Percentiles rank a stretch among this genome's conserved stretches.
These are phyloP conservation scores for Anoplius nigerrimus DNA, from an alignment of 2,888 invertebrate genomes.

Conservation along the genomic window DNA sequence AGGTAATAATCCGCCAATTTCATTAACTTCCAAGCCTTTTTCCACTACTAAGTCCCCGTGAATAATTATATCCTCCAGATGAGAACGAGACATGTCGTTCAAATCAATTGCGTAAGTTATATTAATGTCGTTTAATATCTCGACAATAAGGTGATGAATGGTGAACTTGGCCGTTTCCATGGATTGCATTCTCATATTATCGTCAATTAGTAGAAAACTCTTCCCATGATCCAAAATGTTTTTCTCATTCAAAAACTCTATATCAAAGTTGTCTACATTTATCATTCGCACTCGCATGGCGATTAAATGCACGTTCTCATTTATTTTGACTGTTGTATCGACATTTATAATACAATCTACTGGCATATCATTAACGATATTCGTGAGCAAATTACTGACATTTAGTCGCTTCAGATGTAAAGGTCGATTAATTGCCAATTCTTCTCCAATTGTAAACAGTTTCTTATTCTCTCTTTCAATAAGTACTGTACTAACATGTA, in stretches of 20 bases:
- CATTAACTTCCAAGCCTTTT: slow-evolving; percentile 34
- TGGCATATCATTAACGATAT: slow-evolving; percentile 59
- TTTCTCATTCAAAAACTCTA: slow-evolving; percentile 36
- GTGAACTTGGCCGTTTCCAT: slow-evolving; percentile 29
- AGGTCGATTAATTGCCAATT: slow-evolving; percentile 41
- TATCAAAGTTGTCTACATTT: slow-evolving; percentile 42
- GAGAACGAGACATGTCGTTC: slow-evolving; percentile 7
- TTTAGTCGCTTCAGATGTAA: slow-evolving; percentile 45
- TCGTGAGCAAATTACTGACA: slow-evolving; percentile 44
- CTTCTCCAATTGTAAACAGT: slow-evolving; percentile 36
- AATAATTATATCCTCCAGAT: slow-evolving; percentile 45
- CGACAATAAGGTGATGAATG: slow-evolving; percentile 36
- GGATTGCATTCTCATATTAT: slow-evolving; percentile 30
- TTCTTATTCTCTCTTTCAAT: slow-evolving; percentile 10
- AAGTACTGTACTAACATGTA: slow-evolving; percentile 44
- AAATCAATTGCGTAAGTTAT: slow-evolving; percentile 20
- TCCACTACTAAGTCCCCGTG: slow-evolving; percentile 56
- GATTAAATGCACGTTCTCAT: slow-evolving; percentile 31
- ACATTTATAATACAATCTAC: slow-evolving; percentile 47
- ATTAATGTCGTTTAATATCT: slow-evolving; percentile 37
- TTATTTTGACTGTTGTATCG: slow-evolving; percentile 27
- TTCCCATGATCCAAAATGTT: slow-evolving; percentile 23
- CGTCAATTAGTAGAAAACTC: slow-evolving; percentile 27
- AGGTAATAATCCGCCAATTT: slow-evolving; percentile 46
- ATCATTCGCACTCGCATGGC: slow-evolving; percentile 41